Evolutionary conservation across 2,113 vertebrate genomes (phyloP).

Genomic region (Pluvialis apricaria): DNA sequence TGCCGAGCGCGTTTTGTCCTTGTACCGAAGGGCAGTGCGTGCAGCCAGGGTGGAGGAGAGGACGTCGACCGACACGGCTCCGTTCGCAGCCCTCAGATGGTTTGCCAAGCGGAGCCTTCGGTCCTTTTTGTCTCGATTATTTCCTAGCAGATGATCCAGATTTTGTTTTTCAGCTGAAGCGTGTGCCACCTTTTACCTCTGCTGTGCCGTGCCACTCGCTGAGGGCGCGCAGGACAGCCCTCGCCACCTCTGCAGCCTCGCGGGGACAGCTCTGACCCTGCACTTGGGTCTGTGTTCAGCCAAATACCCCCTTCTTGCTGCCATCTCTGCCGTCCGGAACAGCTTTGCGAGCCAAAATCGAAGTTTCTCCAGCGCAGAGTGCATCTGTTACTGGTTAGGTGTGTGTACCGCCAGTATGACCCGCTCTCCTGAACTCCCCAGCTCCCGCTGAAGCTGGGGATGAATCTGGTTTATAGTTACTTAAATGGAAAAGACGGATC

Average conservation of each 20-base stretch:
- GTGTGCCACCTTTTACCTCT: neutral
- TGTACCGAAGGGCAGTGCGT: neutral
- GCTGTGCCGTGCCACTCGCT: fast-evolving
- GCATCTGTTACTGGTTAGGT: neutral
- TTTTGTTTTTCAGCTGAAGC: neutral
- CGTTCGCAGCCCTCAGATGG: neutral
- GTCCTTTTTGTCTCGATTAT: neutral
- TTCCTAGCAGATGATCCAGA: neutral
- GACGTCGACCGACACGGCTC: fast-evolving
- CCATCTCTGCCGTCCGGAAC: neutral
- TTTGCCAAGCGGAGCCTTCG: neutral
- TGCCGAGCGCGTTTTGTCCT: fast-evolving
- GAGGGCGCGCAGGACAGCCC: neutral
- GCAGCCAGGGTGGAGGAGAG: neutral
- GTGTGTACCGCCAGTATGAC: fast-evolving
- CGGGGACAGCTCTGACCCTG: neutral
- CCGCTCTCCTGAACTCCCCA: neutral
- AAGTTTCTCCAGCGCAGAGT: neutral
- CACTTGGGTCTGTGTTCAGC: fast-evolving
- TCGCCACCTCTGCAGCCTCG: neutral
- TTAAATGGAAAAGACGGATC: neutral
- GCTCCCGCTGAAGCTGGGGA: neutral
- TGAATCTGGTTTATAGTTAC: neutral
- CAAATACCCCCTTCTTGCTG: neutral
- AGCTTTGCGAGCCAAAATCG: neutral